Evolutionary conservation across 2,888 invertebrate species (phyloP).

Genomic region (Ectemnius cavifrons): DNA sequence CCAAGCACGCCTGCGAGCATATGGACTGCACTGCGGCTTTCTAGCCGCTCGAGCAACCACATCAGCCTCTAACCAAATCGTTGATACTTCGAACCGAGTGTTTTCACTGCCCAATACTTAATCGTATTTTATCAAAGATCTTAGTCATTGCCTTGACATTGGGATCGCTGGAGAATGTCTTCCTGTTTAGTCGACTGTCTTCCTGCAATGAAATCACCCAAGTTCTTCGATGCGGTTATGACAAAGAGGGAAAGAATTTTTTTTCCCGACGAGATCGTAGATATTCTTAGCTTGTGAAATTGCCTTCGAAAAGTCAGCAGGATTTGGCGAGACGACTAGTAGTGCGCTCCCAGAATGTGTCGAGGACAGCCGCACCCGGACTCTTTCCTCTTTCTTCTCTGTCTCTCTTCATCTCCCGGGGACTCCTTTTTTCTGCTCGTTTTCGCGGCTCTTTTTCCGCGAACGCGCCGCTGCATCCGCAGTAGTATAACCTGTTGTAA

Average conservation of each 20-base stretch:
- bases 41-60: background rate
- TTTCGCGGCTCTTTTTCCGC: slow-evolving; percentile 44
- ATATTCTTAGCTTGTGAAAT: slow-evolving; percentile 68
- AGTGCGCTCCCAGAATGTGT: background rate
- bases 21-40: slow-evolving; percentile 24
- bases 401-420: slow-evolving; percentile 9
- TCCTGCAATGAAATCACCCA: no score
- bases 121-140: no score
- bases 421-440: slow-evolving; percentile 48
- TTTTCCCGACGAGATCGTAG: slow-evolving; percentile 47
- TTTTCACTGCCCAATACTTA: no score
- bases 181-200: background rate
- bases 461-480: slow-evolving; percentile 56
- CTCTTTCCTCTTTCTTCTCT: slow-evolving; percentile 15
- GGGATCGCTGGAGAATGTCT: background rate
- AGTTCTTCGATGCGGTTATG: slow-evolving; percentile 45
- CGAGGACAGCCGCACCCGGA: background rate
- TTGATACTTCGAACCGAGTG: no score
- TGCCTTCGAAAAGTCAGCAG: slow-evolving; percentile 66
- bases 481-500: slow-evolving; percentile 70
- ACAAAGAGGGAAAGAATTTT: slow-evolving; percentile 60
- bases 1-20: slow-evolving; percentile 39
- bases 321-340: slow-evolving; percentile 23
- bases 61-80: background rate
- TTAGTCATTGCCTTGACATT: background rate